Percentiles rank a stretch among this genome's conserved stretches.
These are phyloP conservation scores for Exephanes ischioxanthus DNA, from an alignment of 2,888 invertebrate genomes.

Conservation along the genomic window DNA sequence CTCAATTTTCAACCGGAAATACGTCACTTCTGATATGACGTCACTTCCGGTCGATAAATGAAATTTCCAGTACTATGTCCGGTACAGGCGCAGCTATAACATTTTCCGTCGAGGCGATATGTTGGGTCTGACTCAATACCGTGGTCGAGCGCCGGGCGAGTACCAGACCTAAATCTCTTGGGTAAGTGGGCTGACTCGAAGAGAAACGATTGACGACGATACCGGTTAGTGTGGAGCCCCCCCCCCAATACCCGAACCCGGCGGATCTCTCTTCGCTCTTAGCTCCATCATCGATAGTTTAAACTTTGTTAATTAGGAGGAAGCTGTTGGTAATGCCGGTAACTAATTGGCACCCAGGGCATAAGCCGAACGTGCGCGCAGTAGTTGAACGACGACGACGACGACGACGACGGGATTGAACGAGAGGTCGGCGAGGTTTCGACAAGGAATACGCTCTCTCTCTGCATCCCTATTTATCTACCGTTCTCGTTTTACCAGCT, in stretches of 20 bases:
- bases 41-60: too few relatives aligned
- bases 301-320: conserved; percentile 83
- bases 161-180: background rate
- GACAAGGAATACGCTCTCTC: conserved; percentile 17
- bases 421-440: background rate
- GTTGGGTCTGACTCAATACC: background rate
- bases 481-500: conserved; percentile 41
- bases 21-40: too few relatives aligned
- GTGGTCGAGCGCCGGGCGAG: too few relatives aligned
- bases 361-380: conserved; percentile 72
- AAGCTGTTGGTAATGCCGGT: conserved; percentile 80
- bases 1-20: too few relatives aligned
- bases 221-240: conserved; percentile 28
- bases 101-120: background rate
- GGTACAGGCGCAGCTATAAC: background rate
- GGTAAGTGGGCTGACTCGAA: conserved; percentile 6
- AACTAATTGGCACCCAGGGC: conserved; percentile 82
- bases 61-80: background rate
- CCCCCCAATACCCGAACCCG: conserved; percentile 35
- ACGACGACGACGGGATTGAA: conserved; percentile 37
- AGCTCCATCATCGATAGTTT: conserved; percentile 78
- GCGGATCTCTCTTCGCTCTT: conserved; percentile 51
- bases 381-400: conserved; percentile 56
- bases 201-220: conserved; percentile 47
- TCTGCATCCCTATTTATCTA: background rate